Evolutionary conservation across 2,113 vertebrate genomes (phyloP), one percentile per base, ranked within the genome.

Genomic region (Ceyx cyanopectus): DNA sequence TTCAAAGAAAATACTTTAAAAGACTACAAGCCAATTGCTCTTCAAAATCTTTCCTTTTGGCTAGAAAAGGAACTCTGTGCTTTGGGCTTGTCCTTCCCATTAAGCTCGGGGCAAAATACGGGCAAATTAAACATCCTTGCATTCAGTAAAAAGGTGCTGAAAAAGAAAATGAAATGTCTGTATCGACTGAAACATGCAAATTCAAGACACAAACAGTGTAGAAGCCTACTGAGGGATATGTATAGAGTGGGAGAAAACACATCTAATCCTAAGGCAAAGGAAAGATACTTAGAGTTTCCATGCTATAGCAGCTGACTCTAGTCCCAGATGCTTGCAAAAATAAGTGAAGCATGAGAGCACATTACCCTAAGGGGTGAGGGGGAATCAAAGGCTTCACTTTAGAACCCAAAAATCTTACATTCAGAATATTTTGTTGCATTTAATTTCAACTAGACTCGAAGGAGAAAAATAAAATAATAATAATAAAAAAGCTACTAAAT

Each of bases 371-470:
- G 70, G 68, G 45, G 4, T 11, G 26, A 68, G 57, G n/a, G 29
- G 18, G 68, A 89, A 89, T 73, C 88, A 94, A 85, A 43, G 30
- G 7, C 40, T 91, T 80, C 43, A 30, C 60, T 95, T 87, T 32
- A 90, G 81, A 95, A 91, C 56, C 37, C 29, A 68, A 94, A 94
- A 89, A 81, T 61, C 62, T 92, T 63, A 69, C 32, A 79, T 76
- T 86, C 34, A 37, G 57, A 76, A 78, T 81, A 58, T 93, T 96
- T 88, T 83, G 20, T 57, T 26, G 12, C 70, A 76, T 66, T 90
- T 96, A 82, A 90, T 92, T 69, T 82, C 81, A 89, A 60, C 72
- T 34, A 29, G 7, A 72, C 58, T 51, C 75, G 29, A 88, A 92
- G 51, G 37, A 82, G 92, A 86, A 94, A 93, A 74, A 37, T 37